phyloP scores from a whole-genome alignment of 1,140 invertebrate species.

The Caenorhabditis tropicalis region DNA sequence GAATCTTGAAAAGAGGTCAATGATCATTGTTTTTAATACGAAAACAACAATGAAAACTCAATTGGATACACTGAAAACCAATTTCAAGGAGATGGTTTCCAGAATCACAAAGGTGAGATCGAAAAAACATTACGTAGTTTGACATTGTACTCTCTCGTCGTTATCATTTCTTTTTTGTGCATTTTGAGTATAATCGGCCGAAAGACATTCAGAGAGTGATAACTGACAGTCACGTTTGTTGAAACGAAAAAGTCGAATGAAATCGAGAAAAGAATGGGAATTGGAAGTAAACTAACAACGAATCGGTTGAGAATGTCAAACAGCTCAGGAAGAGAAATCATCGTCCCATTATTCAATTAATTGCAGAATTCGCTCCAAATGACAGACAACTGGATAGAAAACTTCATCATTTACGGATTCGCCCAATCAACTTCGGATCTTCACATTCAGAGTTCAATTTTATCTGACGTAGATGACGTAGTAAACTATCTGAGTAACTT shows the following conservation, averaged over 20 bases:
- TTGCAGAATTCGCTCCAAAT: not conserved
- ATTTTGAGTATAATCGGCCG: too few species aligned
- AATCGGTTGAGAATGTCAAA: too few species aligned
- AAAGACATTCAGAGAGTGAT: too few species aligned
- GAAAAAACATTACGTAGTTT: too few species aligned
- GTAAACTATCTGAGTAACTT: not conserved
- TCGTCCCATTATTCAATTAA: too few species aligned
- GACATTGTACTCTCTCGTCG: too few species aligned
- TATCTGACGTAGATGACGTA: not conserved
- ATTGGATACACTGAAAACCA: not conserved
- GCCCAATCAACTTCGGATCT: not conserved
- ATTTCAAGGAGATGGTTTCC: conserved; percentile 21
- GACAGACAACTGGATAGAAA: not conserved
- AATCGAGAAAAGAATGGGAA: too few species aligned
- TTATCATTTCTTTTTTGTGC: too few species aligned
- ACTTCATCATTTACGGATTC: conserved; percentile 19
- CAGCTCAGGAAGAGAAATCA: not conserved
- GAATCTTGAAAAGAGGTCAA: not conserved
- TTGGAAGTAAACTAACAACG: too few species aligned
- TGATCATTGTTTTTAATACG: conserved; percentile 2
- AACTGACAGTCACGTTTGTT: too few species aligned
- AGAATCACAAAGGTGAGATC: not conserved
- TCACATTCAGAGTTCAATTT: not conserved
- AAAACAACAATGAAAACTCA: conserved; percentile 3
- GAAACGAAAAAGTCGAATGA: too few species aligned